Conservation (phyloP, 2,888 invertebrate species). For the Mythimna pallens region DNA sequence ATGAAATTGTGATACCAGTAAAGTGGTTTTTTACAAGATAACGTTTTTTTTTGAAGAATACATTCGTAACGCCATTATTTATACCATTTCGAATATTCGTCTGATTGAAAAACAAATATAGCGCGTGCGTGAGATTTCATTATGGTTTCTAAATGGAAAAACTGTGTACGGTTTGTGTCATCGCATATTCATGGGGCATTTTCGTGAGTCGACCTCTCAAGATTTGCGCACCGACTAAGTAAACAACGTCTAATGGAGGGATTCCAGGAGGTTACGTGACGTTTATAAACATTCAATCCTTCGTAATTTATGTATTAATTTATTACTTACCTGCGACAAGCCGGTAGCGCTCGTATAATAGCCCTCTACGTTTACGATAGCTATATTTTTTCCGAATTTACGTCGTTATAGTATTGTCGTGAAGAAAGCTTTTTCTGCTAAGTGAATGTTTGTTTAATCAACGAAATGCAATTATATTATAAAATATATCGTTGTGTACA, state of each 20-base stretch:
- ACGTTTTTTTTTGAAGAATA: slow-evolving; percentile 18
- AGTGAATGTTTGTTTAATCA: slow-evolving; percentile 23
- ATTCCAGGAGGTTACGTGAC: slow-evolving; percentile 85
- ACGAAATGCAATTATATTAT: slow-evolving; percentile 8
- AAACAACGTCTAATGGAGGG: slow-evolving; percentile 90
- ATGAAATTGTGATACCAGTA: slow-evolving; percentile 11
- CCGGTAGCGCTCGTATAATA: slow-evolving; percentile 54
- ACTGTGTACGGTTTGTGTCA: slow-evolving; percentile 90
- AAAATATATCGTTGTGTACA: background rate
- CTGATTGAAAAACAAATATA: slow-evolving; percentile 86
- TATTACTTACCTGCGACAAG: slow-evolving; percentile 65
- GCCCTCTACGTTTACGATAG: slow-evolving; percentile 59
- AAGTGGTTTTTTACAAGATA: slow-evolving; percentile 10
- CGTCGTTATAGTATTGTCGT: slow-evolving; percentile 40
- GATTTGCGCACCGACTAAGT: slow-evolving; percentile 88
- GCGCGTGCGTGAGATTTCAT: slow-evolving; percentile 87
- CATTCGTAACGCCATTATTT: slow-evolving; percentile 37
- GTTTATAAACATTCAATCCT: slow-evolving; percentile 81
- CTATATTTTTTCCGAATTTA: slow-evolving; percentile 59
- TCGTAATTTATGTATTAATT: slow-evolving; percentile 79
- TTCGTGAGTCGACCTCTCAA: slow-evolving; percentile 89
- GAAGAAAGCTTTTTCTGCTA: slow-evolving; percentile 13
- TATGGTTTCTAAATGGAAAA: slow-evolving; percentile 89
- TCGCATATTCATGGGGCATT: slow-evolving; percentile 90
- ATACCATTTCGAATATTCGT: slow-evolving; percentile 70